Evolutionary conservation across 1,140 invertebrate genomes (phyloP), one percentile per base, ranked within the genome.

Genomic region (Notospermus geniculatus): DNA sequence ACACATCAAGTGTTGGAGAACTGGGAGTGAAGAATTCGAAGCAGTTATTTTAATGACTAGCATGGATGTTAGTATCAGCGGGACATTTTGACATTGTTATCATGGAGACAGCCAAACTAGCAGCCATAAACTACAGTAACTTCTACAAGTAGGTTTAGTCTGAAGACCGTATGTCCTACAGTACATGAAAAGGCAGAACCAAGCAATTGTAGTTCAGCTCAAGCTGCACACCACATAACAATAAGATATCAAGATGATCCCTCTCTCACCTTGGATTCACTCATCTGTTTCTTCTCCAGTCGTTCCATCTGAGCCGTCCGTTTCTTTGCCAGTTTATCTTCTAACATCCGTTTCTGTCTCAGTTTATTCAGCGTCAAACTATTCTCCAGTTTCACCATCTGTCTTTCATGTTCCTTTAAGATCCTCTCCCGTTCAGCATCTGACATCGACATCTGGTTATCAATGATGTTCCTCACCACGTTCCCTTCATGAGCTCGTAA

Each of bases 371-470:
- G 61, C 4, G 78, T 80, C 30, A 80, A 64, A 59, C 76, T 78
- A 66, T 80, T 80, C 64, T 80, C 78, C 19, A 79, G 58, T 50
- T 74, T 71, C 27, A 79, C 75, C 78, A 80, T 77, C 32, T 80
- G 72, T 68, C 78, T 74, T 62, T 80, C 77, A 64, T 80, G 78
- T 55, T 80, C 77, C 36, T 76, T 73, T 57, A 80, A 32, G 52
- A 80, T 79, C 50, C 68, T 59, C 23, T 76, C 67, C 60, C 74
- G 59, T 36, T 80, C 77, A 17, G 67, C 73, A 25, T 77, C 78
- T n/a, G 77, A 79, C 57, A 80, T 74, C 15, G 74, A 68, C 57
- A 77, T 64, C 64, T 79, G 77, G 57, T 72, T 75, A 62, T 64
- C 65, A n/a, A 80, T 65, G 53, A 80, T 54, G 59, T 78, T 74